Conservation (phyloP, 2,888 invertebrate species). For the Choristoneura rosaceana region DNA sequence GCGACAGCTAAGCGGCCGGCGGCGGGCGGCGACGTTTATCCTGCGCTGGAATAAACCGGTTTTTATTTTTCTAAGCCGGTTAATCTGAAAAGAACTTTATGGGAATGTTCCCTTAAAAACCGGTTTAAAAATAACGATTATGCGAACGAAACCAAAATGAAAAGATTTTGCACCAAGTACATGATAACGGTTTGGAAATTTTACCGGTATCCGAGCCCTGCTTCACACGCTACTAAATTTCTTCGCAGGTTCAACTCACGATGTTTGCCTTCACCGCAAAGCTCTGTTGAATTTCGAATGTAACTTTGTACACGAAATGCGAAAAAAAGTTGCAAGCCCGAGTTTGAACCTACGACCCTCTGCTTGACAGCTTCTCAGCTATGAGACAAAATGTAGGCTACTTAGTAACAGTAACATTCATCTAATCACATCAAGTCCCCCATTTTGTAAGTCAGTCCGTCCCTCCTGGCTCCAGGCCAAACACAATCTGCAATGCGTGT, state of each 20-base stretch:
- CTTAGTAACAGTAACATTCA: neutral
- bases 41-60: too few relatives aligned
- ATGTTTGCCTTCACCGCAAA: neutral
- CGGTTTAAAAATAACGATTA: too few relatives aligned
- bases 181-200: too few relatives aligned
- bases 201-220: too few relatives aligned
- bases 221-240: neutral
- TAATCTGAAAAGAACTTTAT: too few relatives aligned
- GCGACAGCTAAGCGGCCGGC: too few relatives aligned
- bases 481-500: conserved; percentile 4
- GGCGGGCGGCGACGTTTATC: too few relatives aligned
- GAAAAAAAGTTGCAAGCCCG: neutral
- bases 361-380: neutral
- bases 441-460: neutral
- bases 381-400: neutral
- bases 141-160: too few relatives aligned
- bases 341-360: neutral
- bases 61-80: too few relatives aligned
- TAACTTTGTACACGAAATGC: neutral
- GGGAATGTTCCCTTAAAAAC: too few relatives aligned
- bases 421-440: conserved; percentile 1
- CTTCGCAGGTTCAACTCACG: neutral
- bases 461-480: neutral
- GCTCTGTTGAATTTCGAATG: neutral
- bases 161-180: too few relatives aligned